Percentiles rank a stretch among this genome's conserved stretches.
phyloP scores from a whole-genome alignment of 2,888 invertebrate genomes.

The Carterocephalus palaemon region DNA sequence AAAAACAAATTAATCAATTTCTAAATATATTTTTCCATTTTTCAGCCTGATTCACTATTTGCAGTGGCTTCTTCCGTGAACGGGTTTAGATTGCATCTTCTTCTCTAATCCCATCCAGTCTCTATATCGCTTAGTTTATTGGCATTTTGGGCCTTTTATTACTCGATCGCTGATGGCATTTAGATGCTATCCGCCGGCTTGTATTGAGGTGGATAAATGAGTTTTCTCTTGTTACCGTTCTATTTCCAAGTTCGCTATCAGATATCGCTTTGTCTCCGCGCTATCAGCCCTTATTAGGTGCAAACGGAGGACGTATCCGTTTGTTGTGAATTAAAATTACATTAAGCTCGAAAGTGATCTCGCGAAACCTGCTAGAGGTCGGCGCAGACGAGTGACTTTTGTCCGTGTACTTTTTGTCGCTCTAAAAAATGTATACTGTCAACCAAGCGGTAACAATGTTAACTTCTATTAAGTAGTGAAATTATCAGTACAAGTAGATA shows the following conservation, averaged over 20 bases:
- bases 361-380: background rate
- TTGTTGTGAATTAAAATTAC: conserved; percentile 25
- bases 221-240: conserved; percentile 44
- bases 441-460: no score
- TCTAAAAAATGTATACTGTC: no score
- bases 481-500: no score
- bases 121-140: conserved; percentile 38
- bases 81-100: no score
- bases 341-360: conserved; percentile 15
- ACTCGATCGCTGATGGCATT: conserved; percentile 62
- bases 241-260: conserved; percentile 46
- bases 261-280: conserved; percentile 34
- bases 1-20: no score
- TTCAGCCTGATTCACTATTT: no score
- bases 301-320: conserved; percentile 21
- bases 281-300: conserved; percentile 23
- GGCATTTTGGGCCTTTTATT: conserved; percentile 65
- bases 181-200: conserved; percentile 59
- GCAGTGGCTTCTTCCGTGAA: no score
- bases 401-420: background rate
- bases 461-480: no score
- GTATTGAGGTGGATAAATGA: conserved; percentile 73
- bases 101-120: conserved; percentile 27
- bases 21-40: no score
- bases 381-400: no score